Conservation (phyloP, 2,888 invertebrate species). For the Cephus nigrinus region DNA sequence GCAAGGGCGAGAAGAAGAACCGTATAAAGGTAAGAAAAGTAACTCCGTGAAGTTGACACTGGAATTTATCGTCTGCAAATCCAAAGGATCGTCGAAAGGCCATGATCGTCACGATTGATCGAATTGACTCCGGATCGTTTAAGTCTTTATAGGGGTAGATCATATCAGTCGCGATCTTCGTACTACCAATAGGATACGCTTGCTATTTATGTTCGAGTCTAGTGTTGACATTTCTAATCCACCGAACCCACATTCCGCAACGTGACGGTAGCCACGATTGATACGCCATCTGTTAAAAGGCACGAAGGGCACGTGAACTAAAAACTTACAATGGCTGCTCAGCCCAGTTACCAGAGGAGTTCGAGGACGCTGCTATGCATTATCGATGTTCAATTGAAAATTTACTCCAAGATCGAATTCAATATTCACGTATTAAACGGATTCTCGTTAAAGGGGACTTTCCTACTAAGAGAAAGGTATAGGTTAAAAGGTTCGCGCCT, state of each 20-base stretch:
- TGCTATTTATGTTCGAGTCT: constrained; percentile 36
- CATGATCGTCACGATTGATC: constrained; percentile 53
- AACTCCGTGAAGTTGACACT: constrained; percentile 26
- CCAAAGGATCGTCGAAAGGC: constrained; percentile 47
- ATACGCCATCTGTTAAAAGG: constrained; percentile 8
- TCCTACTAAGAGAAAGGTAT: no score
- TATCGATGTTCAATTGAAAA: no score
- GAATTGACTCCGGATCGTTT: constrained; percentile 35
- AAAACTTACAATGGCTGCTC: no score
- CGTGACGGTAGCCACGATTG: constrained; percentile 36
- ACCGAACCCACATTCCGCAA: constrained; percentile 57
- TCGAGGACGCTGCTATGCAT: no score
- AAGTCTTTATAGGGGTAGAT: constrained; percentile 8
- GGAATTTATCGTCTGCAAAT: constrained; percentile 43
- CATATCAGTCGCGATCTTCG: constrained; percentile 48
- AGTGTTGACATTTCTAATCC: constrained; percentile 31
- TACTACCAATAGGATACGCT: constrained; percentile 59
- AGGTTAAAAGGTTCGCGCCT: no score
- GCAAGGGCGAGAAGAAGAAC: no score
- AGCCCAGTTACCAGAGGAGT: no score
- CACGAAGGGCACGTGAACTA: no score
- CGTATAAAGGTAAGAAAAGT: no score
- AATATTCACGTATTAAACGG: no score
- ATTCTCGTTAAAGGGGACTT: no score
- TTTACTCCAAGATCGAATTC: no score